Conservation (phyloP, 2,113 vertebrate species). For the Poecilia latipinna region DNA sequence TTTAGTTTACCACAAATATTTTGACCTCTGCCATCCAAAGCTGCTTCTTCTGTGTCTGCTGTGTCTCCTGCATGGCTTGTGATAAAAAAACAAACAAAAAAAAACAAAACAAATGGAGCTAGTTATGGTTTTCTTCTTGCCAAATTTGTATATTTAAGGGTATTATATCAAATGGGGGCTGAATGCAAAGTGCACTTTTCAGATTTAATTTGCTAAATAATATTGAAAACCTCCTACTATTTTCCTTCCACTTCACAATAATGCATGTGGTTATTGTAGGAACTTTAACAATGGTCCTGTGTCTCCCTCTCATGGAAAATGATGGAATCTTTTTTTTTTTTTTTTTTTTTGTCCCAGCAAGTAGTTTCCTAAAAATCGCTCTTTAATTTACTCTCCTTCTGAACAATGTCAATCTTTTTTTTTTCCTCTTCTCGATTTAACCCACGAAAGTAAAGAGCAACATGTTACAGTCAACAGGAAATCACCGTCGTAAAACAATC, state of each 20-base stretch:
- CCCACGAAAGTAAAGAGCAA: neutral
- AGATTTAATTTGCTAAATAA: no score
- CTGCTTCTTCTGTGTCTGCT: neutral
- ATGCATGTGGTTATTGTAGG: neutral
- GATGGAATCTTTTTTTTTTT: neutral
- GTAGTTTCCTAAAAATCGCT: neutral
- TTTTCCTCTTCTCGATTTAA: neutral
- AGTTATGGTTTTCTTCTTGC: neutral
- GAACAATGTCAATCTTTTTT: neutral
- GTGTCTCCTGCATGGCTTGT: neutral
- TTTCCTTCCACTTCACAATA: neutral
- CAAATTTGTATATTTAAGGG: neutral
- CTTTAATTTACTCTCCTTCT: neutral
- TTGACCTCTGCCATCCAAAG: neutral
- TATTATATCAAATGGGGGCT: neutral
- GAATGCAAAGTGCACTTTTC: no score
- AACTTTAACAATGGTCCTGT: constrained; percentile 14
- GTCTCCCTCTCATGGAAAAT: constrained; percentile 66
- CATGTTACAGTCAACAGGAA: neutral
- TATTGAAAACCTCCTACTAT: no score
- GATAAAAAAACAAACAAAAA: no score
- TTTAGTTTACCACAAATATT: neutral
- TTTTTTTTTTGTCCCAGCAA: neutral
- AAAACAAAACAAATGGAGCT: no score
- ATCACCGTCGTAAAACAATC: neutral